phyloP scores from a whole-genome alignment of 2,113 vertebrate genomes.

The Hydrolagus affinis region DNA sequence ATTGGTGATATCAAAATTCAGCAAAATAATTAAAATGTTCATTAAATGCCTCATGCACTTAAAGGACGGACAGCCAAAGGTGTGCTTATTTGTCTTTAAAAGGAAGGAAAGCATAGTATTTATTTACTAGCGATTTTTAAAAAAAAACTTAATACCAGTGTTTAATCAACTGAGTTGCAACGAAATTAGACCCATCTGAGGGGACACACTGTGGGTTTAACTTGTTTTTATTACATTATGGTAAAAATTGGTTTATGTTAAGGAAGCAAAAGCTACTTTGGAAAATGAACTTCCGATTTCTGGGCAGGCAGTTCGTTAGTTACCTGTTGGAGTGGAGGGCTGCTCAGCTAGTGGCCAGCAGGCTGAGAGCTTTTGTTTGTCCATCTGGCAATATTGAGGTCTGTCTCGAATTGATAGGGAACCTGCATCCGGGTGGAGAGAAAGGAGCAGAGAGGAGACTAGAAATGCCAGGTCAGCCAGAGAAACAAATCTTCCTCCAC shows the following conservation, averaged over 20 bases:
- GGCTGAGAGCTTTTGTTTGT: conserved; percentile 4
- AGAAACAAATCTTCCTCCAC: too few relatives aligned
- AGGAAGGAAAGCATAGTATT: conserved; percentile 6
- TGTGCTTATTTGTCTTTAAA: conserved; percentile 2
- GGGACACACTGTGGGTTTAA: not conserved
- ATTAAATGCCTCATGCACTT: conserved; percentile 10
- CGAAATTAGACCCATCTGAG: not conserved
- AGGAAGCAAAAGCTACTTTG: not conserved
- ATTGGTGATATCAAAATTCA: conserved; percentile 69
- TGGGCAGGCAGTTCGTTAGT: not conserved
- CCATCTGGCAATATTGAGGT: conserved; percentile 18
- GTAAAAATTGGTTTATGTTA: not conserved
- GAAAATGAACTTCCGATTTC: not conserved
- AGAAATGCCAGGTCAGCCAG: too few relatives aligned
- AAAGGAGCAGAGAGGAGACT: too few relatives aligned
- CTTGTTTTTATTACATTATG: not conserved
- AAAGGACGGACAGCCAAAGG: not conserved
- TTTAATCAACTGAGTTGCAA: conserved; percentile 18
- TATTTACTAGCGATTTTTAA: not conserved
- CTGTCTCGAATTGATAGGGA: conserved; percentile 10
- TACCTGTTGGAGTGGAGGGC: conserved; percentile 11
- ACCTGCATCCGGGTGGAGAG: not conserved
- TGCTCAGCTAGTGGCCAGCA: not conserved
- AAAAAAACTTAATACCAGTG: not conserved
- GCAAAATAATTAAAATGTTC: conserved; percentile 62